Percentiles rank a stretch among this genome's conserved stretches.
Evolutionary conservation across 2,888 invertebrate species (phyloP).

Genomic region (Venustoraphidia nigricollis): DNA sequence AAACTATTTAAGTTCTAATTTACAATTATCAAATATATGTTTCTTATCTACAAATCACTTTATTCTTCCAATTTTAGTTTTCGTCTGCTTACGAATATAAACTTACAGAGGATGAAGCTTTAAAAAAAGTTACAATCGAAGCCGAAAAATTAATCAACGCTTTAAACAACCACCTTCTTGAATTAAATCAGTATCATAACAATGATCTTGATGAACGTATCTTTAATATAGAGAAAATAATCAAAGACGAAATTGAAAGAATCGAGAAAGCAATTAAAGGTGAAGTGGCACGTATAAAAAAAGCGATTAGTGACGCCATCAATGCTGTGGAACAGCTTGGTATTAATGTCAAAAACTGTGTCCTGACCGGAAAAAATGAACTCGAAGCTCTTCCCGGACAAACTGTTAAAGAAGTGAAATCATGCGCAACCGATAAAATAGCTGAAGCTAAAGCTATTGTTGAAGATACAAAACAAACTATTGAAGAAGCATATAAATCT

Average conservation of each 20-base stretch:
- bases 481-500: background rate
- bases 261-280: slow-evolving; percentile 2
- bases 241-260: background rate
- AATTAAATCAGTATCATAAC: too few species aligned
- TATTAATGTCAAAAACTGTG: slow-evolving; percentile 9
- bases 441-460: background rate
- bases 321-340: slow-evolving; percentile 6
- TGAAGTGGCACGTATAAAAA: background rate
- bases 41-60: too few species aligned
- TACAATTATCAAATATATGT: too few species aligned
- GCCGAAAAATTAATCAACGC: too few species aligned
- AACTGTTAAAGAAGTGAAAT: background rate
- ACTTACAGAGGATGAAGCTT: too few species aligned
- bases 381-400: slow-evolving; percentile 1
- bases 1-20: too few species aligned
- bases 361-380: slow-evolving; percentile 1
- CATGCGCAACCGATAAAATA: slow-evolving; percentile 1
- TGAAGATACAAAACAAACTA: background rate
- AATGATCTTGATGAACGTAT: background rate
- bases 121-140: too few species aligned
- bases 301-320: slow-evolving; percentile 1
- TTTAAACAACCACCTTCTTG: too few species aligned
- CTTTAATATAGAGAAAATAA: background rate
- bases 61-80: too few species aligned
- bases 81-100: too few species aligned